Evolutionary conservation across 2,797 vertebrate species (phyloP), one percentile per base, ranked within the genome.

Genomic region (Chlorospingus flavigularis): DNA sequence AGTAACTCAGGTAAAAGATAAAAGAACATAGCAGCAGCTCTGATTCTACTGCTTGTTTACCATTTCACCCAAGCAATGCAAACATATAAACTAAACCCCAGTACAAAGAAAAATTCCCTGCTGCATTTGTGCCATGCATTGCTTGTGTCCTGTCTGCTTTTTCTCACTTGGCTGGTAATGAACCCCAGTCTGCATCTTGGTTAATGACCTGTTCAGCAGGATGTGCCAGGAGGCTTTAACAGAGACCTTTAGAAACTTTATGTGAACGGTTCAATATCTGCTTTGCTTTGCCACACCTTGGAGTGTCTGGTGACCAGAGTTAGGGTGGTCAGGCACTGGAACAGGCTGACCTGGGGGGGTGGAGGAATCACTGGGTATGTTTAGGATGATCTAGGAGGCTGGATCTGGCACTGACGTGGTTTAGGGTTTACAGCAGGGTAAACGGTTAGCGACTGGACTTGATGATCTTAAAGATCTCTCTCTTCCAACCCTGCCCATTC

Each of bases 251-350:
- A 31, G 3, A 58, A 19, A 43, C 1, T 10, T 2, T 7, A 4
- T 8, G 39, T 9, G 51, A 57, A 14, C 7, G 2, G 30, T 6
- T 35, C 10, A 9, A 3, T 4, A 9, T 3, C 0, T 16, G 35
- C 28, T 6, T 33, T 10, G 30, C 53, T 33, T 3, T 18, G 40
- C 31, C 75, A 14, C 53, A 6, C 11, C 23, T 13, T 3, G 39
- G 6, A 8, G 19, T 14, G 18, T 7, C 4, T 23, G 35, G 14
- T 17, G n/a, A 51, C 11, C 42, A 33, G 13, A 42, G 10, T 33
- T 20, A 30, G 50, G 17, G 39, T 3, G 33, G 21, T 20, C 39
- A 71, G 65, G 30, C 33, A 40, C 5, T 9, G 72, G 43, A 57
- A 35, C 0, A 21, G 43, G 12, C 0, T 35, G 20, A 33, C 30